These are phyloP conservation scores for Ricordea florida DNA, from an alignment of 92 coral and sea anemone species.

Conservation along the genomic window DNA sequence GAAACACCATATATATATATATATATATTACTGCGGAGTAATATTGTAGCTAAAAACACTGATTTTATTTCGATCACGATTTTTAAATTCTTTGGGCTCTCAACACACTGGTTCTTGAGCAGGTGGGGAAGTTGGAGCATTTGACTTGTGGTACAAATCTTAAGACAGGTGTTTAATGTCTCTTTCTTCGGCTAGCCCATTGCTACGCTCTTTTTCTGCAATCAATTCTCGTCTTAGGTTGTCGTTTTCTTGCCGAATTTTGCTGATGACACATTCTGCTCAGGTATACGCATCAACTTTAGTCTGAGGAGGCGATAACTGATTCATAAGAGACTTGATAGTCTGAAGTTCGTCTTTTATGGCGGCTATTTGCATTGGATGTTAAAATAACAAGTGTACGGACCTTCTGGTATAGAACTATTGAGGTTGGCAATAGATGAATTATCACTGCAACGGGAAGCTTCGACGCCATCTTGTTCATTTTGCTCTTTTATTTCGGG, in stretches of 20 bases:
- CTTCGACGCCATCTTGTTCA: neutral
- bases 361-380: neutral
- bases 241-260: neutral
- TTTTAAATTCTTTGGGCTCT: too few relatives aligned
- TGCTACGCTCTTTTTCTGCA: neutral
- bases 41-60: too few relatives aligned
- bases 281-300: neutral
- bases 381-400: neutral
- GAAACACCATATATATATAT: too few relatives aligned
- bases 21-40: too few relatives aligned
- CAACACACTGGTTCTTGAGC: too few relatives aligned
- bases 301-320: neutral
- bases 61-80: too few relatives aligned
- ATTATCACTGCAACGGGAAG: neutral
- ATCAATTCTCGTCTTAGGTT: neutral
- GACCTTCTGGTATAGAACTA: neutral
- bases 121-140: neutral
- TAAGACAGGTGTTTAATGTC: too few relatives aligned
- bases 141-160: neutral
- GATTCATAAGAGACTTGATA: neutral
- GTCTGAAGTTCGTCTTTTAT: neutral
- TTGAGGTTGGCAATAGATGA: neutral
- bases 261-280: neutral
- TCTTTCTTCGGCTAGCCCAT: neutral
- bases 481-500: too few relatives aligned